phyloP scores from a whole-genome alignment of 2,113 vertebrate species.

The Melanerpes aurifrons region DNA sequence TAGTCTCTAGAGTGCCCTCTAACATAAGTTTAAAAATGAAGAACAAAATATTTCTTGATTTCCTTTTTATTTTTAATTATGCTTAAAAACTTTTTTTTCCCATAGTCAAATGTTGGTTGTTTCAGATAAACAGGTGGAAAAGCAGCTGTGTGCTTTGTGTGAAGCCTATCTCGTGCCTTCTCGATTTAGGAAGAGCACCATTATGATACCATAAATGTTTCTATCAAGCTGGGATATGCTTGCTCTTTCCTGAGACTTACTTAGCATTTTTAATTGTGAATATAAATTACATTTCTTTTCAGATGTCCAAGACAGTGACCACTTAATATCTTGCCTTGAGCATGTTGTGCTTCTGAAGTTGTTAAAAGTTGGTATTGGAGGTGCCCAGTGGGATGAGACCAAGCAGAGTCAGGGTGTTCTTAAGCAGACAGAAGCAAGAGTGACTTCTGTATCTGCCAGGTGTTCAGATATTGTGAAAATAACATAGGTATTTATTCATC shows the following conservation, averaged over 20 bases:
- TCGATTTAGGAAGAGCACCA: background rate
- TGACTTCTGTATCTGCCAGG: background rate
- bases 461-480: background rate
- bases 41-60: background rate
- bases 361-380: background rate
- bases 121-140: background rate
- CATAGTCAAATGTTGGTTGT: accelerated
- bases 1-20: background rate
- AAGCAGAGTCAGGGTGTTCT: accelerated
- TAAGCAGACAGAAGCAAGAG: background rate
- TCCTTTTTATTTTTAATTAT: background rate
- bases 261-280: background rate
- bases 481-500: background rate
- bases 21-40: background rate
- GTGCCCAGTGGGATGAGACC: background rate
- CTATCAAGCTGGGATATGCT: accelerated
- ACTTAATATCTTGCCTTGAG: background rate
- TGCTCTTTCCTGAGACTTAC: background rate
- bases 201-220: background rate
- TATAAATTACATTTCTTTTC: background rate
- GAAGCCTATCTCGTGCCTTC: background rate
- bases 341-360: background rate
- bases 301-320: background rate
- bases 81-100: background rate
- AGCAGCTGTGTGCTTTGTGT: background rate